Base-by-base conservation (phyloP, 2,113 vertebrate genomes). In the Phaetusa simplex region DNA sequence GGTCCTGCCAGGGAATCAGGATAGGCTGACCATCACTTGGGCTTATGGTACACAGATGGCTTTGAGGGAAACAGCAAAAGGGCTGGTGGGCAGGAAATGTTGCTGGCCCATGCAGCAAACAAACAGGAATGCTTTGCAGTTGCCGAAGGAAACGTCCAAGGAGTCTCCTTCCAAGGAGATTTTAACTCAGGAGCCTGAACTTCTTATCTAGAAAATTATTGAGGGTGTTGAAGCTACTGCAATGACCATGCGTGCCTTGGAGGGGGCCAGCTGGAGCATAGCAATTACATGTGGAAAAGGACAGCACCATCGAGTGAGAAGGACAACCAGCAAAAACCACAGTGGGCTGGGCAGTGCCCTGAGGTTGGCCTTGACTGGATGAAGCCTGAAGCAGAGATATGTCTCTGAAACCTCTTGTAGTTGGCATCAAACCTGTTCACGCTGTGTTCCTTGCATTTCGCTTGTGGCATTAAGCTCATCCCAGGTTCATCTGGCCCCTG, bases 21-120 rank as follows among this genome's bases (percentile, higher is more conserved):
- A 49, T 11, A 32, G 52, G 29, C 8, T 13, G 8, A 36, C 7
- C 22, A 47, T 30, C 12, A 36, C 4, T 12, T 1, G 9, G 53
- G 30, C 20, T 43, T 32, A 22, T 2, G 8, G 21, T 22, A 6
- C 27, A 67, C 11, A 52, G 42, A 38, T 26, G 24, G 14, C 9
- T 77, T 58, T 62, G 50, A 71, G 21, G 32, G 58, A 62, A 91
- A n/a, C 14, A 52, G 47, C 13, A 67, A 45, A 91, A 72, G 22
- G 34, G 12, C n/a, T 67, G 45, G 29, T 36, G n/a, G 38, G 42
- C 13, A 78, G 50, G 27, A 72, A 66, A 47, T 29, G 14, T 5
- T 45, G 8, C 29, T 61, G 29, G 26, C 20, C 14, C 4, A 2
- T 1, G 3, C 15, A 88, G 21, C 0, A 0, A 64, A 32, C 59